A percentile compares a stretch with the other conserved stretches of the same genome.
These are phyloP conservation scores for Apamea crenata DNA, from an alignment of 2,888 invertebrate species.

Conservation along the genomic window DNA sequence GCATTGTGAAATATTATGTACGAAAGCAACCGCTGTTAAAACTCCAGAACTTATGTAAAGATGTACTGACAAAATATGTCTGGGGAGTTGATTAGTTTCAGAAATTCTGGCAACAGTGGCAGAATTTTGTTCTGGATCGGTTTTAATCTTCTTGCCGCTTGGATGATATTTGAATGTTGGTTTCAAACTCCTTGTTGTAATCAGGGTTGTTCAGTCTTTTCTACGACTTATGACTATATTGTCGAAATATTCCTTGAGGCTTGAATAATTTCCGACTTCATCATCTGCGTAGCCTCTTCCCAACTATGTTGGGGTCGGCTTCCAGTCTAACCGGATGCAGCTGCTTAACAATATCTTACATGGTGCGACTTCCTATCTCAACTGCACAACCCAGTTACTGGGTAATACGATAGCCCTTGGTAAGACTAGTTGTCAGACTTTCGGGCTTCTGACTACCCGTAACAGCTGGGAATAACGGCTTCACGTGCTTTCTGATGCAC, in stretches of 20 bases:
- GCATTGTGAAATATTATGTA: slow-evolving; percentile 15
- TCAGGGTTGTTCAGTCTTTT: not conserved
- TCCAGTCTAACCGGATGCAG: too few species aligned
- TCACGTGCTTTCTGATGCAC: too few species aligned
- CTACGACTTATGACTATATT: not conserved
- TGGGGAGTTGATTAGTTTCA: not conserved
- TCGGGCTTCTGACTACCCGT: too few species aligned
- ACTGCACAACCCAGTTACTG: too few species aligned
- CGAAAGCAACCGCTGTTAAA: slow-evolving; percentile 12
- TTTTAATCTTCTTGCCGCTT: not conserved
- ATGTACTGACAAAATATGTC: not conserved
- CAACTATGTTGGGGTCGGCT: too few species aligned
- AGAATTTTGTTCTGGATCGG: not conserved
- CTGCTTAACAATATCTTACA: too few species aligned
- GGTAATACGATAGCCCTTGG: too few species aligned
- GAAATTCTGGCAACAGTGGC: not conserved
- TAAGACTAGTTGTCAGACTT: too few species aligned
- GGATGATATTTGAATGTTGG: not conserved
- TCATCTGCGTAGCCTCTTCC: too few species aligned
- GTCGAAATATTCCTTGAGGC: not conserved
- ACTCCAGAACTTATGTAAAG: slow-evolving; percentile 5
- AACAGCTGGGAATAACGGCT: too few species aligned
- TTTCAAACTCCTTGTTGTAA: not conserved
- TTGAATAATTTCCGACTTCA: not conserved
- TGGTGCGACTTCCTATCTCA: too few species aligned